A percentile compares a stretch with the other conserved stretches of the same genome.
phyloP scores from a whole-genome alignment of 1,140 invertebrate species.

The Lysiphlebus fabarum region DNA sequence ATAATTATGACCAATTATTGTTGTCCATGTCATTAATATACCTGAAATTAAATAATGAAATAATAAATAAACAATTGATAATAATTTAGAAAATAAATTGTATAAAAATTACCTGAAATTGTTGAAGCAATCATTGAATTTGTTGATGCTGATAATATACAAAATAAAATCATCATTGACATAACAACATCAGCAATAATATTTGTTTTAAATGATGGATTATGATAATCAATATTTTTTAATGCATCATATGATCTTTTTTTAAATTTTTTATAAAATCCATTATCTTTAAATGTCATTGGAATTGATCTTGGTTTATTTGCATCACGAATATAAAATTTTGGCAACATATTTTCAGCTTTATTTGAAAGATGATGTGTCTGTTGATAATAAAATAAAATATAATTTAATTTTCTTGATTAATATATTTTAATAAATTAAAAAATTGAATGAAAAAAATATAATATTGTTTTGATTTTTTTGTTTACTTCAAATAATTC shows the following conservation, averaged over 20 bases:
- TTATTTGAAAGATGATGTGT: conserved; percentile 59
- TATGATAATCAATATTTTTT: conserved; percentile 50
- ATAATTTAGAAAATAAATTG: background rate
- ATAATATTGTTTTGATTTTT: conserved; percentile 3
- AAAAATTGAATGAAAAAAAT: too few relatives aligned
- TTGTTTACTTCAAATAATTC: conserved; percentile 65
- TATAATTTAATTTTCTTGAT: conserved; percentile 3
- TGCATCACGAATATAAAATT: conserved; percentile 63
- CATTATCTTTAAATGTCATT: conserved; percentile 66
- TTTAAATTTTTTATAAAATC: conserved; percentile 68
- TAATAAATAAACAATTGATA: conserved; percentile 1
- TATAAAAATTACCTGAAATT: conserved; percentile 26
- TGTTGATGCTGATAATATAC: conserved; percentile 53
- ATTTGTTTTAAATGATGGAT: conserved; percentile 49
- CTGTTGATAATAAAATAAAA: conserved; percentile 29
- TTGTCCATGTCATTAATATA: conserved; percentile 58
- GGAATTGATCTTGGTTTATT: conserved; percentile 59
- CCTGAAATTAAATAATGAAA: conserved; percentile 48
- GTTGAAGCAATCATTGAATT: conserved; percentile 33
- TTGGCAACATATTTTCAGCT: conserved; percentile 58
- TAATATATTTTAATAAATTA: conserved; percentile 11
- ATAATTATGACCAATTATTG: conserved; percentile 73
- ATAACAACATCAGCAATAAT: conserved; percentile 58
- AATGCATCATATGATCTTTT: conserved; percentile 56
- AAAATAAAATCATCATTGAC: conserved; percentile 51